Base-by-base conservation (phyloP, 2,797 vertebrate genomes). In the Lycodopsis pacificus region DNA sequence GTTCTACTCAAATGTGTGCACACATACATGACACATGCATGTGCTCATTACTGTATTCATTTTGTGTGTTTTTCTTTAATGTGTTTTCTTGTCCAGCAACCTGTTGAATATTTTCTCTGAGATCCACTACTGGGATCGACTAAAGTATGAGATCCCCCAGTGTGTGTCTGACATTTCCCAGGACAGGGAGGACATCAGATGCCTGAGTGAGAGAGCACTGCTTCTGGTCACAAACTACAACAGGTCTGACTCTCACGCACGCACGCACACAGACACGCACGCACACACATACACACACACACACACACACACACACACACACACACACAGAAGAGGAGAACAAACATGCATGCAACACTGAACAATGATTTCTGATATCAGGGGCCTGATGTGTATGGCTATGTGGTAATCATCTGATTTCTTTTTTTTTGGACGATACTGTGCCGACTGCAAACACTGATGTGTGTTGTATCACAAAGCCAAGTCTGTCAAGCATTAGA, bases 71-170 rank as follows among this genome's bases (percentile, higher is more conserved):
- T 30, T 32, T 0, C 62, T 40, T 79, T 20, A 17, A 1, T 73
- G 5, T 49, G 3, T 73, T 67, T 79, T 72, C 8, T 68, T 44
- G 11, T 72, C 25, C 79, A 98, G 97, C 79, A 65, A 89, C 63
- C 86, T 97, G 46, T 83, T 96, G 80, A 92, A 91, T 58, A 83
- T 97, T 71, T 96, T 97, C 79, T 92, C 91, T 85, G 97, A 98
- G 90, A 94, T 96, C 48, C 84, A 95, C 51, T 96, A 95, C 90
- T 98, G 97, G 97, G 95, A 97, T n/a, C 90, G 88, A 27, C 90
- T 96, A 22, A 92, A 90, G 22, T 96, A 95, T 48, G 97, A 97
- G 89, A 94, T 95, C 3, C 97, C 97, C 0, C 96, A 95, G 82
- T 92, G 88, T 0, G 94, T 96, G 66, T 63, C 79, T 17, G 95